phyloP scores from a whole-genome alignment of 2,888 invertebrate species.

The Suillia variegata region DNA sequence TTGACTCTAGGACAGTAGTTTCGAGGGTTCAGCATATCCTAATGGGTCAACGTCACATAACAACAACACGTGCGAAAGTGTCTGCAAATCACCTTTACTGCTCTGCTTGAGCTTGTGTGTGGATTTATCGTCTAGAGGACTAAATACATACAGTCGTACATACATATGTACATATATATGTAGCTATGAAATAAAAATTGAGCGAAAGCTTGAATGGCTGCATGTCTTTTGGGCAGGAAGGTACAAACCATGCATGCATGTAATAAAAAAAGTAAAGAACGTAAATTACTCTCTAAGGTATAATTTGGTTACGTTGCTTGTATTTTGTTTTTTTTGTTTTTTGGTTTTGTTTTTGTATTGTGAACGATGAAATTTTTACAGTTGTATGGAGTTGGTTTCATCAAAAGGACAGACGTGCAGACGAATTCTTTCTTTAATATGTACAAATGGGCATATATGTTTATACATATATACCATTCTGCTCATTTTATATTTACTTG shows the following conservation, averaged over 20 bases:
- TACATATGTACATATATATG: too few relatives aligned
- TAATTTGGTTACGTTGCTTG: slow-evolving; percentile 42
- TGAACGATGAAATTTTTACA: too few relatives aligned
- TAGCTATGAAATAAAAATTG: not conserved
- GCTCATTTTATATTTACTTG: too few relatives aligned
- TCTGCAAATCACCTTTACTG: slow-evolving; percentile 14
- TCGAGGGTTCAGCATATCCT: slow-evolving; percentile 38
- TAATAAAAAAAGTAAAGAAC: slow-evolving; percentile 49
- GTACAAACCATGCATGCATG: slow-evolving; percentile 33
- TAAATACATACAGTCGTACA: too few relatives aligned
- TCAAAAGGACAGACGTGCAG: not conserved
- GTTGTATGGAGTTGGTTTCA: not conserved
- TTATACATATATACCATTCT: too few relatives aligned
- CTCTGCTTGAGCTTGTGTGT: not conserved
- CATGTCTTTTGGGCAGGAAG: not conserved
- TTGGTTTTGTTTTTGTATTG: too few relatives aligned
- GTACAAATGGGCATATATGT: too few relatives aligned
- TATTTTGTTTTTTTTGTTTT: too few relatives aligned
- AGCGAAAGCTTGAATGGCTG: not conserved
- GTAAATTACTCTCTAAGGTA: slow-evolving; percentile 54
- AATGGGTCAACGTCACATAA: slow-evolving; percentile 47
- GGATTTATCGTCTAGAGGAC: not conserved
- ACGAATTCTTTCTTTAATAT: too few relatives aligned
- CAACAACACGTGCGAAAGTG: slow-evolving; percentile 11
- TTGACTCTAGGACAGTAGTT: not conserved